Percentiles rank a stretch among this genome's conserved stretches.
These are phyloP conservation scores for Myotis yumanensis DNA, from an alignment of 2,113 vertebrate species.

Conservation along the genomic window DNA sequence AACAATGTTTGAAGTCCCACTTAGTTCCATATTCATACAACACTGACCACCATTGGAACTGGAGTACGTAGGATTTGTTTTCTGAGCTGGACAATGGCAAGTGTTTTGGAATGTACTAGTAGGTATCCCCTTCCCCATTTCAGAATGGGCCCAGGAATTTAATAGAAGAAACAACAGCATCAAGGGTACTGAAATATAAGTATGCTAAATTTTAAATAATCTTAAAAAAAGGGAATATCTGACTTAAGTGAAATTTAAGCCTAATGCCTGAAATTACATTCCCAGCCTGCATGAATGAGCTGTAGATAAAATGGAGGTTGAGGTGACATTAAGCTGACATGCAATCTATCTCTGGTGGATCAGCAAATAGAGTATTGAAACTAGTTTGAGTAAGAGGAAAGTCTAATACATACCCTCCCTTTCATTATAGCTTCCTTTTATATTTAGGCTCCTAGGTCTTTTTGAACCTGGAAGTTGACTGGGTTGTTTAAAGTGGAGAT, in stretches of 20 bases:
- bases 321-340: neutral
- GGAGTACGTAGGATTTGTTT: neutral
- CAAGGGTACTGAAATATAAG: neutral
- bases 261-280: neutral
- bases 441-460: neutral
- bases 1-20: neutral
- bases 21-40: neutral
- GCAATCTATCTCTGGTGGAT: neutral
- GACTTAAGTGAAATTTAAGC: slow-evolving; percentile 33
- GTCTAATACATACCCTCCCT: neutral
- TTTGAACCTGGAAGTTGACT: neutral
- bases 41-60: neutral
- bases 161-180: slow-evolving; percentile 21
- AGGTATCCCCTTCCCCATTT: neutral
- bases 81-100: slow-evolving; percentile 17
- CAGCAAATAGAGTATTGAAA: neutral
- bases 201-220: neutral
- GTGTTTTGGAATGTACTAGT: neutral
- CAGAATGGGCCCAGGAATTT: slow-evolving; percentile 3
- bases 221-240: neutral
- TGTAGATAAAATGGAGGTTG: neutral
- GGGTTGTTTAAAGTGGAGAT: neutral
- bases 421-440: neutral
- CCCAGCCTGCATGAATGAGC: neutral
- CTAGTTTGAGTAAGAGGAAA: neutral